Evolutionary conservation across 1,140 invertebrate species (phyloP).

Genomic region (Rhyzopertha dominica): DNA sequence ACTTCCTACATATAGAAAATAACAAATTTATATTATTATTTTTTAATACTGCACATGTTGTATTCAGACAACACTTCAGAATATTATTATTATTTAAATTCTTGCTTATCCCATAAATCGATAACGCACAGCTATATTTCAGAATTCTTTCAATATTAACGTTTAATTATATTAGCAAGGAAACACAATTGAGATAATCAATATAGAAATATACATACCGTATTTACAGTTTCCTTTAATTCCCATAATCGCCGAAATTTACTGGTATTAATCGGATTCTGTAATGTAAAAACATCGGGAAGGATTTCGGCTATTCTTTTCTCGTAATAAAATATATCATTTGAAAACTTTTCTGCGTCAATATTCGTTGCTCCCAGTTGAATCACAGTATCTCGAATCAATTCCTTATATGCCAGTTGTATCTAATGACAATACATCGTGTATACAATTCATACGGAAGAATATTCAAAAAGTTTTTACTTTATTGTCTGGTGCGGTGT

Average conservation of each 20-base stretch:
- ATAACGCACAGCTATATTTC: too few relatives aligned
- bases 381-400: conserved; percentile 52
- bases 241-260: conserved; percentile 45
- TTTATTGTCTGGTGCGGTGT: conserved; percentile 42
- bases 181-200: conserved; percentile 15
- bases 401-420: conserved; percentile 52
- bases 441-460: neutral
- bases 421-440: conserved; percentile 42
- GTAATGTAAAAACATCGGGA: conserved; percentile 38
- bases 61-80: too few relatives aligned
- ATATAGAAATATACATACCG: conserved; percentile 40
- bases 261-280: conserved; percentile 43
- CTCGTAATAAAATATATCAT: conserved; percentile 58
- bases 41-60: too few relatives aligned
- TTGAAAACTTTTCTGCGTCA: conserved; percentile 51
- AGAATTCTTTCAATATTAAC: too few relatives aligned
- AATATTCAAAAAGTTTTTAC: conserved; percentile 11
- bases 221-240: conserved; percentile 44
- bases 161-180: too few relatives aligned
- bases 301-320: conserved; percentile 55
- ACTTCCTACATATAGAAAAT: too few relatives aligned
- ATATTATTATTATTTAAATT: too few relatives aligned
- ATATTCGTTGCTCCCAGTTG: conserved; percentile 48
- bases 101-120: too few relatives aligned
- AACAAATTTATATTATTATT: too few relatives aligned